phyloP scores from a whole-genome alignment of 2,888 invertebrate genomes.

The Perithous albicinctus region DNA sequence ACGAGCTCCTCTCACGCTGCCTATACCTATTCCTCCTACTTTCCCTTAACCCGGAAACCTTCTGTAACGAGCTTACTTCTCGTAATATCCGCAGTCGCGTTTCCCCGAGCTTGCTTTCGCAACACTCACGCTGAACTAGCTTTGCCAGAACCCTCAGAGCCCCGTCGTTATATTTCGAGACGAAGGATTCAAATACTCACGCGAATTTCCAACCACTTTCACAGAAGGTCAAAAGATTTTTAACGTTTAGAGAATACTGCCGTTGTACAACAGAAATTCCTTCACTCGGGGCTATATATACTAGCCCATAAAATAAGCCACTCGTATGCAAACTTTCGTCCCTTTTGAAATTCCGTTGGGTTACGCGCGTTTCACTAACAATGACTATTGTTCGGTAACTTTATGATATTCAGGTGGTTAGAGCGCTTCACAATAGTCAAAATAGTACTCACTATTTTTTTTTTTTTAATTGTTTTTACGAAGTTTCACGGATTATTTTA shows the following conservation, averaged over 20 bases:
- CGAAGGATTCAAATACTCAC: constrained; percentile 52
- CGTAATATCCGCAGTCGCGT: constrained; percentile 77
- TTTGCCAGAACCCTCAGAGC: constrained; percentile 26
- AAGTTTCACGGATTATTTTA: no score
- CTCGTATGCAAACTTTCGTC: constrained; percentile 1
- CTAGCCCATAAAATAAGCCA: not conserved
- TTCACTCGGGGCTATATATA: constrained; percentile 8
- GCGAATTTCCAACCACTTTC: constrained; percentile 62
- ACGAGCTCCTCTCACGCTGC: not conserved
- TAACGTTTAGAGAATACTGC: constrained; percentile 1
- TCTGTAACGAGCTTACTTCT: constrained; percentile 83
- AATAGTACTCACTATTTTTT: no score
- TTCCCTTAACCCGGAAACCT: constrained; percentile 74
- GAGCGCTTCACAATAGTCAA: no score
- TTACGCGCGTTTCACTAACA: not conserved
- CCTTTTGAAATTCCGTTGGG: not conserved
- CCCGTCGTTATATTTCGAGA: constrained; percentile 29
- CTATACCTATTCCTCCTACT: constrained; percentile 25
- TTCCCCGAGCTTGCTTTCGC: constrained; percentile 26
- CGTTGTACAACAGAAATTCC: not conserved
- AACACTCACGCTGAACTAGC: constrained; percentile 28
- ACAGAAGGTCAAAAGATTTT: constrained; percentile 53
- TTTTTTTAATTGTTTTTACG: no score
- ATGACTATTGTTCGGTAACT: not conserved
- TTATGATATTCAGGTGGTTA: constrained; percentile 13